phyloP scores from a whole-genome alignment of 2,888 invertebrate species.

The Synanthedon tipuliformis region DNA sequence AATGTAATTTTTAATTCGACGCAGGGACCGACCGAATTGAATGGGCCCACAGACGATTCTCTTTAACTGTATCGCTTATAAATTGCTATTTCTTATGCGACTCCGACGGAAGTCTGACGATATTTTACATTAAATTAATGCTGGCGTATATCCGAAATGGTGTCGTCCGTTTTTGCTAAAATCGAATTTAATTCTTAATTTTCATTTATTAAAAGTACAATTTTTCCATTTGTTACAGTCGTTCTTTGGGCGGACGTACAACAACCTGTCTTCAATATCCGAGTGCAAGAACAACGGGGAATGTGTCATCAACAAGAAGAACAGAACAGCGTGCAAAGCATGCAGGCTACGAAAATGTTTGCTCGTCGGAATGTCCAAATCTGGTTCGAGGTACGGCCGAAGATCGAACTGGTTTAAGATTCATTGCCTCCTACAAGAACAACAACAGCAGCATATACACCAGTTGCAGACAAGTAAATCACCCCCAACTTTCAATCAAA shows the following conservation, averaged over 20 bases:
- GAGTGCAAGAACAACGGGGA: constrained; percentile 93
- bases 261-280: constrained; percentile 87
- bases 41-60: constrained; percentile 44
- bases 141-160: constrained; percentile 38
- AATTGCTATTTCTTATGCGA: constrained; percentile 61
- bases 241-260: constrained; percentile 92
- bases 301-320: constrained; percentile 93
- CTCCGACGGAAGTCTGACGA: constrained; percentile 51
- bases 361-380: constrained; percentile 91
- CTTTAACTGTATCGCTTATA: constrained; percentile 62
- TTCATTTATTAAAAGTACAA: constrained; percentile 27
- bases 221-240: constrained; percentile 78
- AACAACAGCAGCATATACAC: constrained; percentile 73
- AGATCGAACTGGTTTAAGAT: constrained; percentile 96
- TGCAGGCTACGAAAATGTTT: constrained; percentile 89
- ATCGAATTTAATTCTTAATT: constrained; percentile 19
- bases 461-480: constrained; percentile 57
- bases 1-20: constrained; percentile 64
- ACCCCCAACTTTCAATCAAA: constrained; percentile 52
- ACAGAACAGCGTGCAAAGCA: constrained; percentile 91
- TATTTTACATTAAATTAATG: constrained; percentile 63
- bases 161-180: constrained; percentile 31
- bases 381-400: constrained; percentile 89
- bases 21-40: constrained; percentile 41
- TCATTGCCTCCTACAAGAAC: constrained; percentile 88